Percentiles rank a stretch among this genome's conserved stretches.
Conservation (phyloP, 2,113 vertebrate species). For the Hystrix cristata region DNA sequence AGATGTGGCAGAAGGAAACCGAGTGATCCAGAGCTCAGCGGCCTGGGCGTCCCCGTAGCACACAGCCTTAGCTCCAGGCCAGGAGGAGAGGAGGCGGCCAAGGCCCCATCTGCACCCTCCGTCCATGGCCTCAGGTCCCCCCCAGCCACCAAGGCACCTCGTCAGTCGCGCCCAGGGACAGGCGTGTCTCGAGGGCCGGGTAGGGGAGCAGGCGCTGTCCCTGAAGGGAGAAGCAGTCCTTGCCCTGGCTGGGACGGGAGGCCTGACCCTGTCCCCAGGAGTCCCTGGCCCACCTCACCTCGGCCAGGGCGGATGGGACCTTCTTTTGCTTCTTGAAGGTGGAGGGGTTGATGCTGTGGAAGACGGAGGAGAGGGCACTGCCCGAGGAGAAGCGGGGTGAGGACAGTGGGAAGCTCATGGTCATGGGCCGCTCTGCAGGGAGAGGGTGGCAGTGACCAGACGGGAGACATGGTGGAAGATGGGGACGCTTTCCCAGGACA, state of each 20-base stretch:
- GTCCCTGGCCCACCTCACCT: constrained; percentile 87
- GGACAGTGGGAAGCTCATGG: constrained; percentile 90
- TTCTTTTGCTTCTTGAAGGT: constrained; percentile 96
- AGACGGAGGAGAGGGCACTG: constrained; percentile 94
- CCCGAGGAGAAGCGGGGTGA: constrained; percentile 90
- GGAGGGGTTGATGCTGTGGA: constrained; percentile 95
- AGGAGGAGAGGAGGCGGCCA: neutral
- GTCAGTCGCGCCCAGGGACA: neutral
- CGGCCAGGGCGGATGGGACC: constrained; percentile 92
- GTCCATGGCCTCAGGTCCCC: neutral
- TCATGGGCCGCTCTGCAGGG: constrained; percentile 87
- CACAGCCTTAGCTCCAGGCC: neutral
- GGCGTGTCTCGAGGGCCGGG: neutral
- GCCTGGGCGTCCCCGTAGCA: neutral
- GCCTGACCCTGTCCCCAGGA: neutral
- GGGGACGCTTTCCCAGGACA: neutral
- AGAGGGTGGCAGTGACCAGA: constrained; percentile 23
- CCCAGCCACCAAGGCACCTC: neutral
- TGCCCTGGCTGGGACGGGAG: neutral
- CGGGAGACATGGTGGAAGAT: neutral
- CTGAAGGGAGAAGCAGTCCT: neutral
- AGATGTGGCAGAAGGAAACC: neutral
- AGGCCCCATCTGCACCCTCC: neutral
- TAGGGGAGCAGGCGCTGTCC: neutral
- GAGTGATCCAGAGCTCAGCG: neutral